These are phyloP conservation scores for Rhea americana DNA, from an alignment of 2,113 vertebrate species.

Conservation along the genomic window DNA sequence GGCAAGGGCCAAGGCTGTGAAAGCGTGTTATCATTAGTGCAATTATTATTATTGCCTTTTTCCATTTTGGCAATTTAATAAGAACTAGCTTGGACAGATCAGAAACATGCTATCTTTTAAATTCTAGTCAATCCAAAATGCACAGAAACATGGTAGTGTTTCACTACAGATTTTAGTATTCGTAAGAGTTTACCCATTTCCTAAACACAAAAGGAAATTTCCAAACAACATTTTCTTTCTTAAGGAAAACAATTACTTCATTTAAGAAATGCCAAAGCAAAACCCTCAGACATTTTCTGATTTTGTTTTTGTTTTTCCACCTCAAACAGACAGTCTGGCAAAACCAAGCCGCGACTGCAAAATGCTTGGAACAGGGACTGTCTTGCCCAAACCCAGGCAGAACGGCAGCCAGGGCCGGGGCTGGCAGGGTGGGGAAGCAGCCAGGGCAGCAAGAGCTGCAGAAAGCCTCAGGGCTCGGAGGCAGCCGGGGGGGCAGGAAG, in stretches of 20 bases:
- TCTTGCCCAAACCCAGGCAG: too few relatives aligned
- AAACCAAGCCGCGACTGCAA: neutral
- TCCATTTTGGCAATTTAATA: neutral
- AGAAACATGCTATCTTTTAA: neutral
- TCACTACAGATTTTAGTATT: neutral
- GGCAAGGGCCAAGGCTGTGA: neutral
- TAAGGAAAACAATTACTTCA: neutral
- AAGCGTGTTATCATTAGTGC: neutral
- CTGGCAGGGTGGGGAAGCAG: too few relatives aligned
- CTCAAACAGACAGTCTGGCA: neutral
- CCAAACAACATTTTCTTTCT: neutral
- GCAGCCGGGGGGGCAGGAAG: neutral
- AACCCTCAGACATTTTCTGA: neutral
- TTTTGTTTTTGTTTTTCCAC: neutral
- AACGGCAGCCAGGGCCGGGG: too few relatives aligned
- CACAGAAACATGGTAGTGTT: neutral
- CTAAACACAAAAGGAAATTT: neutral
- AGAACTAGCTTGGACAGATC: neutral
- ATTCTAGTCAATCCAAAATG: neutral
- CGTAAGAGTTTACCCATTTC: neutral
- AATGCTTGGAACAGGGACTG: neutral
- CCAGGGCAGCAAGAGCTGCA: neutral
- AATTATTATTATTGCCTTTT: neutral
- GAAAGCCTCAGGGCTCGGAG: neutral
- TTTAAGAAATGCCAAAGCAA: neutral